Evolutionary conservation across 2,888 invertebrate species (phyloP).

Genomic region (Idaea aversata): DNA sequence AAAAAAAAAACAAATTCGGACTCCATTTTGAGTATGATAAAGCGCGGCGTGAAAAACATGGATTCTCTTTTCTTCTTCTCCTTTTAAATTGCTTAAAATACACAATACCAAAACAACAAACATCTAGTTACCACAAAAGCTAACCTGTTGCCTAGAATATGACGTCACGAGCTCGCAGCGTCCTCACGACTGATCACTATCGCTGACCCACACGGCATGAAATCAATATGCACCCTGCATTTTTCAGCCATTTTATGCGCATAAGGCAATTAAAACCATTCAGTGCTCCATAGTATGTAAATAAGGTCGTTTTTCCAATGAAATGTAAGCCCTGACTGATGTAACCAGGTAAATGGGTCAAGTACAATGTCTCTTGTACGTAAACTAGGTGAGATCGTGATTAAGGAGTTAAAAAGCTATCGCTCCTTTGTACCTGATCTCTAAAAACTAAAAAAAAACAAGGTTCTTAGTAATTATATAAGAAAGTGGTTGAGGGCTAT

Average conservation of each 20-base stretch:
- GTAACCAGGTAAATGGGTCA: neutral
- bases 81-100: too few species aligned
- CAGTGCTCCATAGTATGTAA: neutral
- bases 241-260: neutral
- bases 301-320: neutral
- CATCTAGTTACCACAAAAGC: neutral
- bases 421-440: too few species aligned
- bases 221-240: neutral
- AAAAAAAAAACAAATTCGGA: too few species aligned
- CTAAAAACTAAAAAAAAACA: too few species aligned
- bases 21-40: too few species aligned
- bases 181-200: neutral
- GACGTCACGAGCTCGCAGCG: neutral
- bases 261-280: neutral
- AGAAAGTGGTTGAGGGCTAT: too few species aligned
- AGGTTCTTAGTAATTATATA: too few species aligned
- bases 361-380: neutral
- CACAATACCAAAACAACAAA: too few species aligned
- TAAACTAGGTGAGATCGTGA: neutral
- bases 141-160: neutral
- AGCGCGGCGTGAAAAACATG: too few species aligned
- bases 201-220: neutral
- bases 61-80: too few species aligned
- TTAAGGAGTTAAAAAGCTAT: too few species aligned
- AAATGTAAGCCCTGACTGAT: neutral